Conservation (phyloP, 2,113 vertebrate genomes). For the Phylloscopus trochilus region DNA sequence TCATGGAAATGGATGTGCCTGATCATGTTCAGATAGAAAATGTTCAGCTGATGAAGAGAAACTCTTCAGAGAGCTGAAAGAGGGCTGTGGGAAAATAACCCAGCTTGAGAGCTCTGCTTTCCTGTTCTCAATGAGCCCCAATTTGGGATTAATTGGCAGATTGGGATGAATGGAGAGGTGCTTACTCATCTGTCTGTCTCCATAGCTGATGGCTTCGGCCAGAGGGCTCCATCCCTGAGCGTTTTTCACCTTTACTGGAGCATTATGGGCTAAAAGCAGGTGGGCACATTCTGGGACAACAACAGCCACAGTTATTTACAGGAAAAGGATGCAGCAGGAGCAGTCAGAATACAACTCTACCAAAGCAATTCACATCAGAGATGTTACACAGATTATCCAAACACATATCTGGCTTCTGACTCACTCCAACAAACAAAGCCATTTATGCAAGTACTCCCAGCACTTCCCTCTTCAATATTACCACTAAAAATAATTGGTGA, state of each 20-base stretch:
- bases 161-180: neutral
- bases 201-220: constrained; percentile 99
- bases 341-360: neutral
- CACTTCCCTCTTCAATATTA: neutral
- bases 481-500: neutral
- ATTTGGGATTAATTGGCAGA: neutral
- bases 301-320: neutral
- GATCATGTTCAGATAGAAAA: neutral
- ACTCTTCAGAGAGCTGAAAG: neutral
- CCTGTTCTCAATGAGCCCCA: neutral
- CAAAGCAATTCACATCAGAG: neutral
- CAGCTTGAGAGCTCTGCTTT: neutral
- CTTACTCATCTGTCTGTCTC: constrained; percentile 99
- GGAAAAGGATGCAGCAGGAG: neutral
- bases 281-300: constrained; percentile 91
- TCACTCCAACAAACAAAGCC: neutral
- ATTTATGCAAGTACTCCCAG: neutral
- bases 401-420: neutral
- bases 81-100: neutral
- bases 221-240: constrained; percentile 99
- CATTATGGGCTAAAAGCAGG: constrained; percentile 97
- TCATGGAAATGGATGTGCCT: neutral
- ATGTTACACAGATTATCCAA: neutral
- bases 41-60: neutral
- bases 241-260: constrained; percentile 99